Evolutionary conservation across 1,140 invertebrate species (phyloP).

Genomic region (Samia ricini): DNA sequence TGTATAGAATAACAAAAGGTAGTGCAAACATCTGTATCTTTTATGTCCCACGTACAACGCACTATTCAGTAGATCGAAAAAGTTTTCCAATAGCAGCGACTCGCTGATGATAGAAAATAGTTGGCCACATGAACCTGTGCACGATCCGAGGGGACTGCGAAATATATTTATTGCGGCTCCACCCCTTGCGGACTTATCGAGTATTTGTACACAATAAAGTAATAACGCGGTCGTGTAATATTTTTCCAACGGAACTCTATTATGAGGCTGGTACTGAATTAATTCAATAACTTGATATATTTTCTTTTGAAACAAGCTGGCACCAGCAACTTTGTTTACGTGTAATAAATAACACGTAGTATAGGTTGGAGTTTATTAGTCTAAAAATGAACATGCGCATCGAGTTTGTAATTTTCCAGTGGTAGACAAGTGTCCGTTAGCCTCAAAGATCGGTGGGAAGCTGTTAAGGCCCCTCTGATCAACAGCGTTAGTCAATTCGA

Average conservation of each 20-base stretch:
- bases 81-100: conserved; percentile 64
- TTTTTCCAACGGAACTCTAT: background rate
- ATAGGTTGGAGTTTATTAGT: too few relatives aligned
- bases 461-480: too few relatives aligned
- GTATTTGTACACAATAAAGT: conserved; percentile 12
- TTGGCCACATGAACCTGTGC: conserved; percentile 39
- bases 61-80: conserved; percentile 71
- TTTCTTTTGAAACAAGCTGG: background rate
- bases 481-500: too few relatives aligned
- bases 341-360: too few relatives aligned
- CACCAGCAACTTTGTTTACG: too few relatives aligned
- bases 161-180: conserved; percentile 53
- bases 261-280: background rate
- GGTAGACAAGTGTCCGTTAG: too few relatives aligned
- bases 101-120: conserved; percentile 62
- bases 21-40: conserved; percentile 49
- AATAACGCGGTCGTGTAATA: conserved; percentile 14
- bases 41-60: conserved; percentile 57
- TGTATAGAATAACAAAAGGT: conserved; percentile 49
- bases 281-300: background rate
- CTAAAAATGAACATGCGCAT: too few relatives aligned
- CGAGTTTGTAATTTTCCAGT: too few relatives aligned
- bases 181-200: conserved; percentile 15
- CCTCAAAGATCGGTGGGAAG: too few relatives aligned
- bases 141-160: conserved; percentile 13